These are phyloP conservation scores for Neomicropteryx cornuta DNA, from an alignment of 1,140 invertebrate genomes.

Conservation along the genomic window DNA sequence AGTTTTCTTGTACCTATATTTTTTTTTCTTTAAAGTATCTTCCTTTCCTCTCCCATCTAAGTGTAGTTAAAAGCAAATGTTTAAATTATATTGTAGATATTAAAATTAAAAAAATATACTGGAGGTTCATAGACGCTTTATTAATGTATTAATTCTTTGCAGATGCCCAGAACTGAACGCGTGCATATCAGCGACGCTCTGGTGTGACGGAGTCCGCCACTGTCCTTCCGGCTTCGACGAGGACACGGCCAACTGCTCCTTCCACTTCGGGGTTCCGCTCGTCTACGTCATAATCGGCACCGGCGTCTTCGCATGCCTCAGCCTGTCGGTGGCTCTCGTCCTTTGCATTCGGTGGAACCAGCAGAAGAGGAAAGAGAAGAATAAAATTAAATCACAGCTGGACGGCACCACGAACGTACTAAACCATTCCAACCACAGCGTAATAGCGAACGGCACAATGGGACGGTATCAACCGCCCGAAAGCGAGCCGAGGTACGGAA, in stretches of 20 bases:
- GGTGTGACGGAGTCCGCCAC: slow-evolving; percentile 61
- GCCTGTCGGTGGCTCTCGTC: slow-evolving; percentile 44
- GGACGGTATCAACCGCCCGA: slow-evolving; percentile 16
- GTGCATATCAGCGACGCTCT: slow-evolving; percentile 58
- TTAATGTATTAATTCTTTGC: too few species aligned
- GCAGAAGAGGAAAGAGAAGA: slow-evolving; percentile 49
- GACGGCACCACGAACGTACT: slow-evolving; percentile 32
- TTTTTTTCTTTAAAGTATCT: too few species aligned
- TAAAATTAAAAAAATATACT: too few species aligned
- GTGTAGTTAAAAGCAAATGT: too few species aligned
- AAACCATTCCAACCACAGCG: slow-evolving; percentile 47
- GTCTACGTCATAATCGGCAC: slow-evolving; percentile 51
- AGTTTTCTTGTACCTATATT: too few species aligned
- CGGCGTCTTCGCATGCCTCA: slow-evolving; percentile 40
- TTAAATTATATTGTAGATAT: too few species aligned
- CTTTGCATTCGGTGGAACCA: slow-evolving; percentile 47
- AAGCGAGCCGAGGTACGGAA: slow-evolving; percentile 28
- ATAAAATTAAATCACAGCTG: slow-evolving; percentile 43
- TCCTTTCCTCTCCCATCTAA: too few species aligned
- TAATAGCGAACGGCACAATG: slow-evolving; percentile 37
- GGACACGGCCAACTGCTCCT: slow-evolving; percentile 56
- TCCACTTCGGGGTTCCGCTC: slow-evolving; percentile 52
- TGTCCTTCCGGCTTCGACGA: slow-evolving; percentile 68
- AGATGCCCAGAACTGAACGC: slow-evolving; percentile 61
- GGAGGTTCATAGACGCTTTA: too few species aligned